Evolutionary conservation across 2,113 vertebrate species (phyloP), one percentile per base, ranked within the genome.

Genomic region (Hippocampus abdominalis): DNA sequence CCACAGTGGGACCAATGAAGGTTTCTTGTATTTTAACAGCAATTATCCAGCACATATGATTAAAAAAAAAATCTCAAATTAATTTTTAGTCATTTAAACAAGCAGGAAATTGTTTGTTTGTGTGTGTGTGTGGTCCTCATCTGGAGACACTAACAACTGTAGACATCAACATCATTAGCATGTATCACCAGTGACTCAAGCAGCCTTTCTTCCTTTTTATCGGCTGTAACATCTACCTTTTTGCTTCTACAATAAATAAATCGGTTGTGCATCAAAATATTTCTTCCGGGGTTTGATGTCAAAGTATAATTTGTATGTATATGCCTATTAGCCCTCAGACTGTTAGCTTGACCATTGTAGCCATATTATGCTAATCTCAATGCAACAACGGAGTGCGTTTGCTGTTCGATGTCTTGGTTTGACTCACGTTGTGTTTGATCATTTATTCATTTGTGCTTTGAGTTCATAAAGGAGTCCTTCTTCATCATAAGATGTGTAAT

Each of bases 281-380:
- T 66, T 65, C 4, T 10, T 54, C 40, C 0, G 7, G 39, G 44
- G n/a, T 56, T 39, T 23, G 21, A 59, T 56, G 67, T 57, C 29
- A 23, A 56, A 16, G 21, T 48, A 46, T 68, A 5, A 67, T 68
- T 68, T 68, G 61, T 54, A 32, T 65, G 42, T 67, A 64, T 53
- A 9, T 89, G 82, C 84, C 84, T 90, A 61, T 46, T 78, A 72
- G 51, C 73, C 78, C 73, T 78, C 71, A 66, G 84, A 89, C 83
- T 88, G 85, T 91, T 86, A 81, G 77, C 69, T 71, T 67, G 62
- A 76, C 72, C 65, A 25, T 8, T 78, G 83, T 87, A 87, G 81
- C 83, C 78, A 84, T 77, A 83, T 71, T 76, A 82, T 73, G 25
- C 69, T 67, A 67, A 76, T 59, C 54, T 64, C 40, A 64, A 78